Percentiles rank a stretch among this genome's conserved stretches.
Evolutionary conservation across 2,797 vertebrate species (phyloP).

Genomic region (Muraenolepis orangiensis): DNA sequence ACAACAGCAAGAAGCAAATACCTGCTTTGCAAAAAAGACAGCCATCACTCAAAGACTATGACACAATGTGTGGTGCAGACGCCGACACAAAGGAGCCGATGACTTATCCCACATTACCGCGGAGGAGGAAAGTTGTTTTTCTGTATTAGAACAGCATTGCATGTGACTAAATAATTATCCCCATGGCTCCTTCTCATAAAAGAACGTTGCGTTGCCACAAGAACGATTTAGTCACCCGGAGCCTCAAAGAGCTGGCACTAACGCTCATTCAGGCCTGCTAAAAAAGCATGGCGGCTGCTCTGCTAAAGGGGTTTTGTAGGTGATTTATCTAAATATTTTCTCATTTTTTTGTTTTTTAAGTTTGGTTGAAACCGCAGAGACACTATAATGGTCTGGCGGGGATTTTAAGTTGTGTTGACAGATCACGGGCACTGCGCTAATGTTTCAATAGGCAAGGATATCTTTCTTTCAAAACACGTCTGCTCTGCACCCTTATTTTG

Average conservation of each 20-base stretch:
- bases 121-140: slow-evolving; percentile 40
- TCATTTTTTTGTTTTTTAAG: neutral
- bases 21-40: neutral
- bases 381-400: neutral
- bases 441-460: neutral
- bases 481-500: neutral
- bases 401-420: neutral
- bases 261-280: slow-evolving; percentile 20
- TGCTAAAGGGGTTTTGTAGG: too few relatives aligned
- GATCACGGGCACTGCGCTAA: neutral
- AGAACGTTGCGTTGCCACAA: slow-evolving; percentile 28
- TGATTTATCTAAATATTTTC: too few relatives aligned
- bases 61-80: slow-evolving; percentile 40
- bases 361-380: neutral
- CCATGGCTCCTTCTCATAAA: slow-evolving; percentile 53
- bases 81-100: slow-evolving; percentile 28
- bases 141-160: slow-evolving; percentile 39
- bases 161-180: slow-evolving; percentile 52
- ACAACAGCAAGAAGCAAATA: neutral
- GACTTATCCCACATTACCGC: slow-evolving; percentile 36
- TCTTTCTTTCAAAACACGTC: neutral
- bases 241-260: slow-evolving; percentile 5
- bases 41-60: slow-evolving; percentile 27
- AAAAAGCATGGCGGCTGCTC: slow-evolving; percentile 2
- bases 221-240: slow-evolving; percentile 35